Conservation (phyloP, 1,140 invertebrate species). For the Sycophaga agraensis region DNA sequence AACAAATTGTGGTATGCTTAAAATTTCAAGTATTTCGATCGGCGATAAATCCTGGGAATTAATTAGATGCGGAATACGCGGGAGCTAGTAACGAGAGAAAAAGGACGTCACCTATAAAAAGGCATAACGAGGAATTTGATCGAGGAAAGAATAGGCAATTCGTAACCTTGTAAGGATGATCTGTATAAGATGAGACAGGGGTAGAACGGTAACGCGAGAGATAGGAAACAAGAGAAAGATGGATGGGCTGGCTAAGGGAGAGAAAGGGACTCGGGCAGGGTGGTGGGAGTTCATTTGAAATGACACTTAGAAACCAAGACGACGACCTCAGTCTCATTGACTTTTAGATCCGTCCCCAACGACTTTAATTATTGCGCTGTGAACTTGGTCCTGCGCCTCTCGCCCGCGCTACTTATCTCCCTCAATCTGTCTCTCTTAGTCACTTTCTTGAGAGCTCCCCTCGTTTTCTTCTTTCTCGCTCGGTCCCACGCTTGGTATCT, state of each 20-base stretch:
- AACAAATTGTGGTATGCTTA: too few relatives aligned
- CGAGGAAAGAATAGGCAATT: neutral
- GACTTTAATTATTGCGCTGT: constrained; percentile 15
- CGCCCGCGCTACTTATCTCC: neutral
- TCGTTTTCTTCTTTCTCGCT: neutral
- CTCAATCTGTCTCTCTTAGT: neutral
- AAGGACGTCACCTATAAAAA: too few relatives aligned
- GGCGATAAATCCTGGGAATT: too few relatives aligned
- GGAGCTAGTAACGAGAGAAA: too few relatives aligned
- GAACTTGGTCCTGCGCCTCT: neutral
- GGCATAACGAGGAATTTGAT: neutral
- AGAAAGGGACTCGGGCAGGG: neutral
- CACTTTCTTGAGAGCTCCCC: neutral
- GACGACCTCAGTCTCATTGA: neutral
- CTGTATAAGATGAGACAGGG: neutral
- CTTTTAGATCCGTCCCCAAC: constrained; percentile 2
- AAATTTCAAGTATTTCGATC: too few relatives aligned
- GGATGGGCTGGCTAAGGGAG: neutral
- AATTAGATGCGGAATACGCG: too few relatives aligned
- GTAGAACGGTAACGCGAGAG: neutral
- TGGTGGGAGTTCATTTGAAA: neutral
- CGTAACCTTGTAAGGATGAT: too few relatives aligned
- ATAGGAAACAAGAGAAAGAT: neutral
- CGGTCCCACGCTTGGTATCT: too few relatives aligned
- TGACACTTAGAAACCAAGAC: constrained; percentile 6